Percentiles rank a stretch among this genome's conserved stretches.
phyloP scores from a whole-genome alignment of 2,888 invertebrate species.

The Microctonus aethiopoides region DNA sequence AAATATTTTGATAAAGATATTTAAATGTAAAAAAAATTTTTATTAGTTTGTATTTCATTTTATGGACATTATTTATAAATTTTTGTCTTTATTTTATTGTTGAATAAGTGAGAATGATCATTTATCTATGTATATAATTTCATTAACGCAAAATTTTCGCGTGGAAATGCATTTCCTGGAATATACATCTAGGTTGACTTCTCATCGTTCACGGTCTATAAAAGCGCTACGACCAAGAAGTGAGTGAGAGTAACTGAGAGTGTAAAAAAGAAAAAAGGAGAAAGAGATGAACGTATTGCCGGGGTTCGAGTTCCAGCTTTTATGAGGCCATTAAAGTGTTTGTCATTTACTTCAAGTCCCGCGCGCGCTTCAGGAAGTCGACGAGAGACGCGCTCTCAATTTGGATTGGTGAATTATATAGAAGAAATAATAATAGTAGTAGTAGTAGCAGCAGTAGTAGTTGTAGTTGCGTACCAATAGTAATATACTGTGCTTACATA shows the following conservation, averaged over 20 bases:
- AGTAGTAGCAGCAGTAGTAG: too few species aligned
- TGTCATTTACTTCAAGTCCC: slow-evolving; percentile 31
- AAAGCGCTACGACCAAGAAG: slow-evolving; percentile 22
- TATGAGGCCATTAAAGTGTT: slow-evolving; percentile 36
- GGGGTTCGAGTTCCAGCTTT: slow-evolving; percentile 29
- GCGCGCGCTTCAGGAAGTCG: slow-evolving; percentile 11
- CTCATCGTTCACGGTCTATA: slow-evolving; percentile 36
- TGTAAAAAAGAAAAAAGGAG: background rate
- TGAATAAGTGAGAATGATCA: background rate
- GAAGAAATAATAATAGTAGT: too few species aligned
- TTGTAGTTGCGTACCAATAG: too few species aligned
- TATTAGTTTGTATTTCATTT: too few species aligned
- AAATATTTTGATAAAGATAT: background rate
- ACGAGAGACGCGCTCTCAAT: slow-evolving; percentile 1
- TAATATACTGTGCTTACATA: too few species aligned
- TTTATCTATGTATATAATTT: slow-evolving; percentile 25
- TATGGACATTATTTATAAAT: background rate
- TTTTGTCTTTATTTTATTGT: background rate
- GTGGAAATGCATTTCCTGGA: slow-evolving; percentile 29
- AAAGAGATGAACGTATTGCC: slow-evolving; percentile 28
- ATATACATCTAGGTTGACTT: slow-evolving; percentile 29
- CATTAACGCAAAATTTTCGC: slow-evolving; percentile 29
- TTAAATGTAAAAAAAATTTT: too few species aligned
- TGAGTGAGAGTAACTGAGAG: background rate
- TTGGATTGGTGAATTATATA: background rate